These are phyloP conservation scores for Baronia brevicornis DNA, from an alignment of 2,888 invertebrate genomes.

Conservation along the genomic window DNA sequence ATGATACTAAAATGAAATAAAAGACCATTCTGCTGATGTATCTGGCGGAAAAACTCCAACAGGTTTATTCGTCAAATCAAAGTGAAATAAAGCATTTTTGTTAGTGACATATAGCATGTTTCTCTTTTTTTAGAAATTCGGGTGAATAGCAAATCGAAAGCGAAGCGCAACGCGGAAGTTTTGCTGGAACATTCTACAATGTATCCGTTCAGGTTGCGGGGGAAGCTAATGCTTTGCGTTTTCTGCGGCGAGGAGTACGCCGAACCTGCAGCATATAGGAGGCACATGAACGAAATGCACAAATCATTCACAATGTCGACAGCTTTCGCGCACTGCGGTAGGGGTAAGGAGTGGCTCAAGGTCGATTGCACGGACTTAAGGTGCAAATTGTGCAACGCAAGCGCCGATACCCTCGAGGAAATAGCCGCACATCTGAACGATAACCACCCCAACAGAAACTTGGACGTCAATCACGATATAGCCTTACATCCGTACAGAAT, in stretches of 20 bases:
- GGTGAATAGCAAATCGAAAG: slow-evolving; percentile 32
- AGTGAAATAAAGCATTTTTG: slow-evolving; percentile 16
- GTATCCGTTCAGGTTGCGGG: slow-evolving; percentile 57
- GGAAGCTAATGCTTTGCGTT: slow-evolving; percentile 49
- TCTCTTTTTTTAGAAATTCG: slow-evolving; percentile 59
- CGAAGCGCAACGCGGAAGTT: slow-evolving; percentile 56
- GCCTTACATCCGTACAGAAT: slow-evolving; percentile 53
- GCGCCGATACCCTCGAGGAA: slow-evolving; percentile 35
- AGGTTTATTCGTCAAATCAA: neutral
- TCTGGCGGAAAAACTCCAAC: neutral
- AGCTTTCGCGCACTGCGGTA: slow-evolving; percentile 49
- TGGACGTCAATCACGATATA: slow-evolving; percentile 41
- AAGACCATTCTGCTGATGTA: too few species aligned
- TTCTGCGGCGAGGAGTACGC: slow-evolving; percentile 55
- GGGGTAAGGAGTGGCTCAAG: slow-evolving; percentile 47
- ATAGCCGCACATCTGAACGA: slow-evolving; percentile 43
- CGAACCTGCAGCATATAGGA: slow-evolving; percentile 43
- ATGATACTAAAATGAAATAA: neutral
- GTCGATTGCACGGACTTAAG: slow-evolving; percentile 49
- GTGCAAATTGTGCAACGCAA: slow-evolving; percentile 41
- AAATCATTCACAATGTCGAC: slow-evolving; percentile 41
- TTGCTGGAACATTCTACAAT: slow-evolving; percentile 56
- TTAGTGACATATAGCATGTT: slow-evolving; percentile 37
- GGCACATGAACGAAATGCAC: slow-evolving; percentile 44
- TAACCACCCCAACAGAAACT: slow-evolving; percentile 31